A percentile compares a stretch with the other conserved stretches of the same genome.
Conservation (phyloP, 2,888 invertebrate species). For the Amaurobius ferox region DNA sequence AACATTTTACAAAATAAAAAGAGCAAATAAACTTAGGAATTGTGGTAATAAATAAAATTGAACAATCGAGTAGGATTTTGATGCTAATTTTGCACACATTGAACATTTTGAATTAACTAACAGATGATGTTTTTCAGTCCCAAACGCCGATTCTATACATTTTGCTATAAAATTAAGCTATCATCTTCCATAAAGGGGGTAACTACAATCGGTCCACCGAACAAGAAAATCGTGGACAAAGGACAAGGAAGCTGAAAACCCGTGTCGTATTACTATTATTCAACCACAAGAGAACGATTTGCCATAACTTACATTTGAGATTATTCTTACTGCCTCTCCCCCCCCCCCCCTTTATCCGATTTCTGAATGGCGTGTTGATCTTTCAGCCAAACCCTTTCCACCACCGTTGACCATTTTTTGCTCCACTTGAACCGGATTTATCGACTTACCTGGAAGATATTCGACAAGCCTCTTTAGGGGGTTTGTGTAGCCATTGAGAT, state of each 20-base stretch:
- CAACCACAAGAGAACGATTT: slow-evolving; percentile 23
- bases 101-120: no score
- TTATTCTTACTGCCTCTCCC: no score
- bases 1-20: no score
- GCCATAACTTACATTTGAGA: neutral
- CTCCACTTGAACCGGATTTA: neutral
- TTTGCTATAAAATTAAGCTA: neutral
- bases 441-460: neutral
- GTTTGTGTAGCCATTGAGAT: neutral
- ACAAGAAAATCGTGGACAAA: neutral
- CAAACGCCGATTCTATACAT: no score
- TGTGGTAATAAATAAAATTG: no score
- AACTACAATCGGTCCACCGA: neutral
- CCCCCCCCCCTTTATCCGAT: slow-evolving; percentile 25
- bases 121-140: no score
- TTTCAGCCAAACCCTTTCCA: neutral
- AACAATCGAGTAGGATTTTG: no score
- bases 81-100: no score
- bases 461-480: neutral
- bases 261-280: slow-evolving; percentile 39
- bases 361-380: slow-evolving; percentile 9
- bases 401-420: neutral
- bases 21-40: no score
- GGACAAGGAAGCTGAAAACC: neutral
- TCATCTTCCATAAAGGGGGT: neutral